phyloP scores from a whole-genome alignment of 2,888 invertebrate genomes.

The Himalopsyche japonica region DNA sequence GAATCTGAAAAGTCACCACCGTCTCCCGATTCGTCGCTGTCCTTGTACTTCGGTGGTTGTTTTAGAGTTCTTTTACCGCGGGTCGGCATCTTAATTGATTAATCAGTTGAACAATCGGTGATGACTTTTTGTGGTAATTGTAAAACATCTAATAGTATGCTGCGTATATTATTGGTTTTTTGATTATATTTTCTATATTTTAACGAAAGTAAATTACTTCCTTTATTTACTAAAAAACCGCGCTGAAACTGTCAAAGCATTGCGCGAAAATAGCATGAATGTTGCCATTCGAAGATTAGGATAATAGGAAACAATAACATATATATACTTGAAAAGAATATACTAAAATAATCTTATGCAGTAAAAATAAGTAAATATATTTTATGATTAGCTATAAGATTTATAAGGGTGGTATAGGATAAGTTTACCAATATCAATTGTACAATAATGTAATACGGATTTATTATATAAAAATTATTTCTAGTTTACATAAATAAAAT shows the following conservation, averaged over 20 bases:
- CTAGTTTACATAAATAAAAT: too few species aligned
- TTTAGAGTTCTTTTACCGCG: constrained; percentile 52
- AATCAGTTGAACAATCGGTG: neutral
- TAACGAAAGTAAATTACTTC: neutral
- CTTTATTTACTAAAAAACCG: neutral
- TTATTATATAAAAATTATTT: too few species aligned
- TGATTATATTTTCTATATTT: neutral
- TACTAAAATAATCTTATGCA: too few species aligned
- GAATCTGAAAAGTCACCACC: constrained; percentile 57
- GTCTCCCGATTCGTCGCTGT: constrained; percentile 50
- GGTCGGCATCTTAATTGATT: constrained; percentile 11
- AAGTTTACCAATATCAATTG: too few species aligned
- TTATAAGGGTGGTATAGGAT: too few species aligned
- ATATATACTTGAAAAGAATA: too few species aligned
- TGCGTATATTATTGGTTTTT: neutral
- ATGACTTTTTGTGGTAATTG: neutral
- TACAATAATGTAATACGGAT: too few species aligned
- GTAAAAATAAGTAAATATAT: too few species aligned
- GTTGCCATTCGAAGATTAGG: too few species aligned
- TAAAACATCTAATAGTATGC: neutral
- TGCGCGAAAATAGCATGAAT: neutral
- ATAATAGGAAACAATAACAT: too few species aligned
- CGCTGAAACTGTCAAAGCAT: neutral
- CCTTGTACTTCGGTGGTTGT: constrained; percentile 50
- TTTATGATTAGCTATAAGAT: too few species aligned